Base-by-base conservation (phyloP, 2,797 vertebrate species). In the Gallinago nigripennis region DNA sequence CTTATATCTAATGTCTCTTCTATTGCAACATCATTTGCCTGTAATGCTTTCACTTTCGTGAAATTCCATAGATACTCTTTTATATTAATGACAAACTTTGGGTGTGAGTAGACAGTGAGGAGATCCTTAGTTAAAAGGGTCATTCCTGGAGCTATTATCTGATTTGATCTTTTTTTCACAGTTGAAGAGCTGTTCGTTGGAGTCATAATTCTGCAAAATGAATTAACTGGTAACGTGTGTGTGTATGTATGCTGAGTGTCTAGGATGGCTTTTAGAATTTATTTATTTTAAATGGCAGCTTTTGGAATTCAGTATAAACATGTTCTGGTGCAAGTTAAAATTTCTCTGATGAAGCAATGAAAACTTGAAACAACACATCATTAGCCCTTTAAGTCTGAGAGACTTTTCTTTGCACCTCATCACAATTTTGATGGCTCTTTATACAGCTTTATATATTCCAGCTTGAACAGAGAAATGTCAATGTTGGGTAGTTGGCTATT, bases 261-360 rank as follows among this genome's bases (percentile, higher is more conserved):
- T 76, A 70, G 86, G 86, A 90, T 46, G 68, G 86, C 78, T 82
- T 86, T 76, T 88, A 80, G 91, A 86, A 92, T 94, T 51, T 81
- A 86, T 96, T 96, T 95, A 88, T 95, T 94, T 92, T 93, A 96
- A 90, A 82, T 85, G 81, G 57, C 96, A 95, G 90, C 56, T 86
- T 94, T 94, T 68, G 57, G 77, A 94, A 92, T 93, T 92, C 65
- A 60, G 24, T 92, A 57, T 96, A 96, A 97, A 96, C 90, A 91
- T 88, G 54, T 70, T 92, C 66, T 82, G 45, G 85, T 94, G 91
- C 60, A 85, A 94, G 92, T 90, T 94, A 75, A 96, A 94, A 92
- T 82, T 84, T 88, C 83, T 86, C 4, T 5, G 56, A 73, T 80
- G 90, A 86, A 84, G 65, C 88, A 86, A 50, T 70, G 60, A 84